A percentile compares a stretch with the other conserved stretches of the same genome.
Evolutionary conservation across 2,888 invertebrate genomes (phyloP).

Genomic region (Empis livida): DNA sequence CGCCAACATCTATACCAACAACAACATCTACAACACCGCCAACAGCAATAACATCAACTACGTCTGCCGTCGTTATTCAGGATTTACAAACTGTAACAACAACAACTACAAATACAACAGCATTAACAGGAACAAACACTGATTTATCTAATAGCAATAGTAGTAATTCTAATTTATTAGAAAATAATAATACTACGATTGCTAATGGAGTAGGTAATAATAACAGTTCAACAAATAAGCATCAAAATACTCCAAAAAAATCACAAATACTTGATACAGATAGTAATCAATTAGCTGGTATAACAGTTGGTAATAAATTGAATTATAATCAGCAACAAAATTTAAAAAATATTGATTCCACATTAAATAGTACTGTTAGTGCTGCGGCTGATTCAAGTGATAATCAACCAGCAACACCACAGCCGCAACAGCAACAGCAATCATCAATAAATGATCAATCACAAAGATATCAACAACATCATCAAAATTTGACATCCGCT

Average conservation of each 20-base stretch:
- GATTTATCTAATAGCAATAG: neutral
- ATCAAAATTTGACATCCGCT: slow-evolving; percentile 35
- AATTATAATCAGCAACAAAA: slow-evolving; percentile 10
- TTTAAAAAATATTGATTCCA: neutral
- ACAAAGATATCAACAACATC: slow-evolving; percentile 35
- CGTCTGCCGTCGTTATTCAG: neutral
- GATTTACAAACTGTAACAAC: neutral
- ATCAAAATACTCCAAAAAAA: slow-evolving; percentile 3
- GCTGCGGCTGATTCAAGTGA: slow-evolving; percentile 68
- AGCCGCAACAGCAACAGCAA: slow-evolving; percentile 18
- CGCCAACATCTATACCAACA: slow-evolving; percentile 2
- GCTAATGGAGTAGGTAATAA: neutral
- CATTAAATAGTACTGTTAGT: slow-evolving; percentile 40
- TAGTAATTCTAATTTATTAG: neutral
- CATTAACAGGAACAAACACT: neutral
- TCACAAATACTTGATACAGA: slow-evolving; percentile 11
- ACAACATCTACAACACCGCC: slow-evolving; percentile 3
- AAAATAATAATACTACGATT: neutral
- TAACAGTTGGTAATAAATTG: slow-evolving; percentile 14
- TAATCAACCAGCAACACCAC: slow-evolving; percentile 36
- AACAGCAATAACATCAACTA: slow-evolving; percentile 1
- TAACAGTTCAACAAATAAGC: slow-evolving; percentile 16
- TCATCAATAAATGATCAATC: slow-evolving; percentile 33
- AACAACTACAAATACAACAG: neutral
- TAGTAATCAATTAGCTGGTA: slow-evolving; percentile 44